Conservation (phyloP, 2,888 invertebrate genomes). For the Torymus tubicola region DNA sequence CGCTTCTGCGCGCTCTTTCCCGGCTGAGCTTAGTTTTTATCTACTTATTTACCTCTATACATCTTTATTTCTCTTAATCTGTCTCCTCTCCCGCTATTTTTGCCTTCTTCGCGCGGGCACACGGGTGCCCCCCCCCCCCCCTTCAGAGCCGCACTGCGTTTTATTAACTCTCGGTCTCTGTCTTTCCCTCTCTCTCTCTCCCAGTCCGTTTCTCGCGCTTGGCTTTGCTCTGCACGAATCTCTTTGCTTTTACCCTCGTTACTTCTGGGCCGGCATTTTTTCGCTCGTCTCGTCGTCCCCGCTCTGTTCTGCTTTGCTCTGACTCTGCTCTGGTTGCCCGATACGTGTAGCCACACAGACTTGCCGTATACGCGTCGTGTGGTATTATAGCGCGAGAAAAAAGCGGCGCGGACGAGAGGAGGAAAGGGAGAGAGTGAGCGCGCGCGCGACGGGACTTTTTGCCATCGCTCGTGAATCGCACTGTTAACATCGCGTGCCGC, state of each 20-base stretch:
- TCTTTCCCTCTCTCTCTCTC: slow-evolving; percentile 20
- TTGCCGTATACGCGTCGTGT: not conserved
- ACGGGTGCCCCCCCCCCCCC: not conserved
- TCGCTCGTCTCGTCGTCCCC: not conserved
- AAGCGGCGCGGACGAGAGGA: slow-evolving; percentile 19
- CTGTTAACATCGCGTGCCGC: slow-evolving; percentile 63
- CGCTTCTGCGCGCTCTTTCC: not conserved
- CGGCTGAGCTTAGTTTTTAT: slow-evolving; percentile 39
- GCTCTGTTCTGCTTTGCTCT: slow-evolving; percentile 11
- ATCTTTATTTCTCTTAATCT: slow-evolving; percentile 58
- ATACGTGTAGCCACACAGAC: not conserved
- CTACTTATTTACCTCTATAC: slow-evolving; percentile 47
- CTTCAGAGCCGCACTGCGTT: slow-evolving; percentile 18
- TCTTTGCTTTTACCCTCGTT: slow-evolving; percentile 46
- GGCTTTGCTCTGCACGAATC: not conserved
- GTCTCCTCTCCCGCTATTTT: slow-evolving; percentile 47
- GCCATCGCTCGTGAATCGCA: slow-evolving; percentile 61
- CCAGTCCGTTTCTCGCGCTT: slow-evolving; percentile 15
- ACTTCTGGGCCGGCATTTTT: slow-evolving; percentile 46
- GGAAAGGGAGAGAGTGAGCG: slow-evolving; percentile 26
- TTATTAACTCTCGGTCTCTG: slow-evolving; percentile 42
- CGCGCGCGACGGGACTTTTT: slow-evolving; percentile 52
- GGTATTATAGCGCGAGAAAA: slow-evolving; percentile 42
- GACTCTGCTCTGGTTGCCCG: slow-evolving; percentile 3
- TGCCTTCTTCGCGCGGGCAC: not conserved